These are phyloP conservation scores for Alouatta palliata DNA, from an alignment of 2,113 vertebrate species.

Conservation along the genomic window DNA sequence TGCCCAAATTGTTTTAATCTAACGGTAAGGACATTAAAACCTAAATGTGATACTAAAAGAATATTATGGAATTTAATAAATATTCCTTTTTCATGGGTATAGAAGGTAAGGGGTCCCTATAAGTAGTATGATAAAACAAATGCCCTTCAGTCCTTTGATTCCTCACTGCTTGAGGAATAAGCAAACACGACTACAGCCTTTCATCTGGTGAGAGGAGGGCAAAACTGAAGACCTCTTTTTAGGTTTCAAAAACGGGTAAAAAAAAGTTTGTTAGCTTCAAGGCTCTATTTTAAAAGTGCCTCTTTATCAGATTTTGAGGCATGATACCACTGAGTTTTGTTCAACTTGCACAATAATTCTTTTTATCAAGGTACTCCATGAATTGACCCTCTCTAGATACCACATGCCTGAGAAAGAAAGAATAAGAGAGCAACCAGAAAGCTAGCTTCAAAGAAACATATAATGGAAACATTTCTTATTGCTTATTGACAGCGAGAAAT, in stretches of 20 bases:
- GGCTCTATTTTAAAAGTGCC: background rate
- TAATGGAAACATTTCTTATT: slow-evolving; percentile 7
- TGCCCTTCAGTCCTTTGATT: background rate
- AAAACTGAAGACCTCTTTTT: background rate
- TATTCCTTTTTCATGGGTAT: background rate
- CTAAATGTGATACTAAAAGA: background rate
- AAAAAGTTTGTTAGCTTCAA: background rate
- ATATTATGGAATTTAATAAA: background rate
- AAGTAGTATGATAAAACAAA: background rate
- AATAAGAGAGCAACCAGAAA: slow-evolving; percentile 6
- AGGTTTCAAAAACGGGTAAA: background rate
- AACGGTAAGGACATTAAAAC: background rate
- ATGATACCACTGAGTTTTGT: background rate
- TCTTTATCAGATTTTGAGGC: slow-evolving; percentile 6
- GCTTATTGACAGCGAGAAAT: slow-evolving; percentile 31
- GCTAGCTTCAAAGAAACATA: slow-evolving; percentile 26
- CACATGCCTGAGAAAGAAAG: slow-evolving; percentile 11
- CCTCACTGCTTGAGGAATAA: background rate
- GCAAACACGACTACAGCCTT: background rate
- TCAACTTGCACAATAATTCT: slow-evolving; percentile 15
- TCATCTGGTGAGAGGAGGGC: background rate
- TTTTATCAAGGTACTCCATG: background rate
- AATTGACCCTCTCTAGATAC: slow-evolving; percentile 1
- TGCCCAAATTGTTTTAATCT: background rate
- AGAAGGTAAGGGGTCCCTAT: background rate